Conservation (phyloP, 2,113 vertebrate genomes). For the Aegithalos caudatus region DNA sequence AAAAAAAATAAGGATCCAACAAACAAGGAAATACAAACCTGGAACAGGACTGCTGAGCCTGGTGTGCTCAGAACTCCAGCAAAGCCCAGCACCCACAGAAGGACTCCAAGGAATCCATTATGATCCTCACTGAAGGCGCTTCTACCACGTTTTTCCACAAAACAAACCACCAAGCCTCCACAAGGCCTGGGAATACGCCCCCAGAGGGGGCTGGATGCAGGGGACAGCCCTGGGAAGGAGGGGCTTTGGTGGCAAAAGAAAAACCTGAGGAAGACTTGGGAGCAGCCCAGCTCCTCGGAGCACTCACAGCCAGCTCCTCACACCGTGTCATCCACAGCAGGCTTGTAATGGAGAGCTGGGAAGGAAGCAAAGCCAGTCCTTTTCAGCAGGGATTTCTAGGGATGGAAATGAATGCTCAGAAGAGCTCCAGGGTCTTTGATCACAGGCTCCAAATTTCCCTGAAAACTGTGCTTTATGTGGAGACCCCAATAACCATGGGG, state of each 20-base stretch:
- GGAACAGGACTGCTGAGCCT: not conserved
- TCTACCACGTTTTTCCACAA: accelerated
- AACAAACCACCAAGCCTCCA: not conserved
- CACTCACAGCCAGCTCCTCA: not conserved
- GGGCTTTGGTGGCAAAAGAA: not conserved
- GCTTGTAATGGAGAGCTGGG: not conserved
- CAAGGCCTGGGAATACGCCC: accelerated
- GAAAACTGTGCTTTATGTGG: accelerated
- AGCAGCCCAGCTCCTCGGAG: not conserved
- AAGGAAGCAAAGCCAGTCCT: not conserved
- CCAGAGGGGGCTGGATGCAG: not conserved
- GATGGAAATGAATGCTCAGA: not conserved
- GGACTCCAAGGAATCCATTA: not conserved
- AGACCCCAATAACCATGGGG: not conserved
- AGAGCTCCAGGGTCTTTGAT: not conserved
- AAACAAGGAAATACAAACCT: not conserved
- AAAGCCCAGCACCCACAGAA: not conserved
- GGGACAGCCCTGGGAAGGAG: not conserved
- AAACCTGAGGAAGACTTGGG: not conserved
- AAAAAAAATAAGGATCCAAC: not conserved
- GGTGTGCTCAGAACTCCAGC: not conserved
- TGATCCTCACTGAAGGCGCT: accelerated
- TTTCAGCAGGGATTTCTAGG: not conserved
- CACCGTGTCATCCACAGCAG: not conserved
- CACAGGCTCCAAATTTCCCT: not conserved